A percentile compares a stretch with the other conserved stretches of the same genome.
Evolutionary conservation across 2,888 invertebrate species (phyloP).

Genomic region (Carpatolechia fugitivella): DNA sequence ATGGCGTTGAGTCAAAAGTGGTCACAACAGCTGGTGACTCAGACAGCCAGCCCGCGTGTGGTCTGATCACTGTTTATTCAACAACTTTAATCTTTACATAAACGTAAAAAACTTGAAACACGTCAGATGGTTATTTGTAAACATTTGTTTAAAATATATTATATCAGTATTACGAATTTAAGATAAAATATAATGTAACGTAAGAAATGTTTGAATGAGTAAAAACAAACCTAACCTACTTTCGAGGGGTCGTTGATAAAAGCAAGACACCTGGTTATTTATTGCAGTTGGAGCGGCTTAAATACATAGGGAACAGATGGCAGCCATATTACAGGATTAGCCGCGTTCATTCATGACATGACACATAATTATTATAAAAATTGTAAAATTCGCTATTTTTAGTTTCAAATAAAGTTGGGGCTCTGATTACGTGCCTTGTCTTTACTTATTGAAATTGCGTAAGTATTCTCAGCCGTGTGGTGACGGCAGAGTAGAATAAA

Average conservation of each 20-base stretch:
- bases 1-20: conserved; percentile 29
- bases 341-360: conserved; percentile 7
- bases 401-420: conserved; percentile 1
- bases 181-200: not conserved
- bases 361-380: conserved; percentile 11
- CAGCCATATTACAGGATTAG: conserved; percentile 9
- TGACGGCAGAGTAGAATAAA: no score
- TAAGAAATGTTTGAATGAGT: not conserved
- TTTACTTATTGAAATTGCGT: not conserved
- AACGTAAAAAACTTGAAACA: conserved; percentile 13
- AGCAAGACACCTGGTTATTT: conserved; percentile 6
- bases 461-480: not conserved
- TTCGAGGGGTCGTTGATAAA: not conserved
- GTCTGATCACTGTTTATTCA: conserved; percentile 32
- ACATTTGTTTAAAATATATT: conserved; percentile 19
- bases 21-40: conserved; percentile 30
- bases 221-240: conserved; percentile 8
- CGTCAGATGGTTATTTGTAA: conserved; percentile 6
- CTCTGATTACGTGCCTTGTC: not conserved
- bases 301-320: conserved; percentile 12
- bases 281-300: conserved; percentile 1
- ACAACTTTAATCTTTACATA: conserved; percentile 22
- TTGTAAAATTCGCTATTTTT: not conserved
- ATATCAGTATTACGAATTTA: not conserved
- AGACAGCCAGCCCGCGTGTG: not conserved